Percentiles rank a stretch among this genome's conserved stretches.
These are phyloP conservation scores for Eudasyphora cyanicolor DNA, from an alignment of 2,888 invertebrate genomes.

Conservation along the genomic window DNA sequence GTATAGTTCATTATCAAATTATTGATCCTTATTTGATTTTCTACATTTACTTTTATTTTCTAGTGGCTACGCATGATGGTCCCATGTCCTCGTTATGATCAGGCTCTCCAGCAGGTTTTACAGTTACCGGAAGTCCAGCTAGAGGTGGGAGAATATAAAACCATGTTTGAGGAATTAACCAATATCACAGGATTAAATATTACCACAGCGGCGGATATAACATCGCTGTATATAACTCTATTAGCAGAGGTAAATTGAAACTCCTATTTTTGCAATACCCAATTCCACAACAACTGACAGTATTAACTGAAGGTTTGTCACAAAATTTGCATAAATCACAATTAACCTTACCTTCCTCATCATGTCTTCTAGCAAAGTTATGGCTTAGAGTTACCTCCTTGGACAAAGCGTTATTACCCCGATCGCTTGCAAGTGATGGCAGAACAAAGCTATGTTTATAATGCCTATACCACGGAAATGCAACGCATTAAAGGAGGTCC, in stretches of 20 bases:
- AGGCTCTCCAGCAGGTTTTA: conserved; percentile 81
- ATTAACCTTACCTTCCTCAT: neutral
- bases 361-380: conserved; percentile 79
- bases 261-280: neutral
- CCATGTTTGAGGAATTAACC: conserved; percentile 81
- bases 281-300: too few relatives aligned
- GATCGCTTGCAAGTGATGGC: conserved; percentile 81
- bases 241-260: conserved; percentile 82
- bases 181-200: conserved; percentile 82
- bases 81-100: conserved; percentile 83
- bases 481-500: conserved; percentile 83
- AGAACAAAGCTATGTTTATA: conserved; percentile 81
- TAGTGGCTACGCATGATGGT: conserved; percentile 82
- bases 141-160: conserved; percentile 79
- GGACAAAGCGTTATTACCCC: conserved; percentile 83
- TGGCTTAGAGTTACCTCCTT: conserved; percentile 82
- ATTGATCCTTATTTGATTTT: too few relatives aligned
- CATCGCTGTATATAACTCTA: conserved; percentile 84
- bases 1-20: too few relatives aligned
- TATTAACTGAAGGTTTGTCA: too few relatives aligned
- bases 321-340: neutral
- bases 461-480: conserved; percentile 82
- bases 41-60: conserved; percentile 72
- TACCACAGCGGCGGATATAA: conserved; percentile 82
- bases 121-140: conserved; percentile 79